Evolutionary conservation across 2,113 vertebrate genomes (phyloP), one percentile per base, ranked within the genome.

Genomic region (Urocitellus parryii): DNA sequence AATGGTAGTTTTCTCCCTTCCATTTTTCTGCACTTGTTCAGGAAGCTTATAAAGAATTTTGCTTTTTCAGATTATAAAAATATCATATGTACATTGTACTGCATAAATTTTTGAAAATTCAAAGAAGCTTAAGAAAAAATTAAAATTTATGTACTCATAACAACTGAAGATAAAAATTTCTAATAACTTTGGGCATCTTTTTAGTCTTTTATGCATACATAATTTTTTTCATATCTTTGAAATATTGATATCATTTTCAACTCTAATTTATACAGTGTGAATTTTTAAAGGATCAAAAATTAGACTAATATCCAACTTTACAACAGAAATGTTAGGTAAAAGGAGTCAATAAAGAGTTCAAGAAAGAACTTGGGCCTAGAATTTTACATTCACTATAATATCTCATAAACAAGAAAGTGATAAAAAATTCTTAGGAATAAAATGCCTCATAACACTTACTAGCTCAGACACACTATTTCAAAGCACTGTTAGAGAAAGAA

Each of bases 101-200:
- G 2, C 61, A 51, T 58, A 95, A 91, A 84, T 9, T 86, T 84
- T n/a, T 5, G 39, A 96, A 83, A 77, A 88, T 88, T 51, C 17
- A 85, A 4, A 93, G 29, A 91, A 76, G 34, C 2, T 72, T 91
- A 81, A 84, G 53, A 89, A 80, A 90, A 63, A 91, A 85, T 63
- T 51, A 70, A 93, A 80, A 58, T 81, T 42, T 51, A 89, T 32
- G 53, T 13, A 58, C 13, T 51, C 24, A 74, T 81, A 51, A 39
- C 39, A 87, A 80, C 20, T 85, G 20, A 61, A 85, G 73, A 88
- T 79, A 83, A 95, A 89, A 91, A 48, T n/a, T 86, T 97, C 22
- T 70, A 83, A 83, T 70, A 77, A 81, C 17, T 79, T 82, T 79
- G 37, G 48, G 5, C 16, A 53, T 91, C 12, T 81, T 95, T 82